phyloP scores from a whole-genome alignment of 64 coral and sea anemone species.

The Astreopora myriophthalma region DNA sequence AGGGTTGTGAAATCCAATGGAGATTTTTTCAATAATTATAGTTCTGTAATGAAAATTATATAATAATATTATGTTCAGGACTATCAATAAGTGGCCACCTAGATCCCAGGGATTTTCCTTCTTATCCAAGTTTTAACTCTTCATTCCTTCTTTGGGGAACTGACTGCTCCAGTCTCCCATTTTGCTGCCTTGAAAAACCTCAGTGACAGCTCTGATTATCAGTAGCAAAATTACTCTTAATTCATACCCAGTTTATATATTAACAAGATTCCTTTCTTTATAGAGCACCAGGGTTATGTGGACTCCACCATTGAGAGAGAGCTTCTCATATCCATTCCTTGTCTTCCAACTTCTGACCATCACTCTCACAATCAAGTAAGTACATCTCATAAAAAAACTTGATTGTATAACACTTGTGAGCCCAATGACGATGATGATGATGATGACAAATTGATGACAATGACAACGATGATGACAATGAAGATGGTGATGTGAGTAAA shows the following conservation, averaged over 20 bases:
- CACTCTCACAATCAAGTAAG: conserved; percentile 92
- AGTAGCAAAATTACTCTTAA: too few relatives aligned
- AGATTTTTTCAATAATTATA: too few relatives aligned
- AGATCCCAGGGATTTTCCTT: too few relatives aligned
- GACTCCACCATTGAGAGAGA: conserved; percentile 97
- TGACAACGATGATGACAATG: background rate
- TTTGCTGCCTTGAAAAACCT: too few relatives aligned
- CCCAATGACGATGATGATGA: background rate
- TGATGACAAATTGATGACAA: background rate
- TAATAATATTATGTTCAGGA: too few relatives aligned
- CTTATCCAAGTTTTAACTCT: too few relatives aligned
- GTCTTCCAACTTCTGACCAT: conserved; percentile 87
- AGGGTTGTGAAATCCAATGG: too few relatives aligned
- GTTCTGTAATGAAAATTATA: too few relatives aligned
- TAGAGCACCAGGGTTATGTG: conserved; percentile 99
- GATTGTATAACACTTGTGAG: background rate
- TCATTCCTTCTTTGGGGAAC: too few relatives aligned
- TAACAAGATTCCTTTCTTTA: background rate
- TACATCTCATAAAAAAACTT: background rate
- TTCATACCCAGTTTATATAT: background rate
- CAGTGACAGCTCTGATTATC: background rate
- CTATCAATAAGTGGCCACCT: too few relatives aligned
- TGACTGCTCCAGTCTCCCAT: too few relatives aligned
- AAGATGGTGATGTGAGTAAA: background rate
- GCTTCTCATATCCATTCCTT: conserved; percentile 97